Conservation (phyloP, 2,888 invertebrate species). For the Catocala sponsa region DNA sequence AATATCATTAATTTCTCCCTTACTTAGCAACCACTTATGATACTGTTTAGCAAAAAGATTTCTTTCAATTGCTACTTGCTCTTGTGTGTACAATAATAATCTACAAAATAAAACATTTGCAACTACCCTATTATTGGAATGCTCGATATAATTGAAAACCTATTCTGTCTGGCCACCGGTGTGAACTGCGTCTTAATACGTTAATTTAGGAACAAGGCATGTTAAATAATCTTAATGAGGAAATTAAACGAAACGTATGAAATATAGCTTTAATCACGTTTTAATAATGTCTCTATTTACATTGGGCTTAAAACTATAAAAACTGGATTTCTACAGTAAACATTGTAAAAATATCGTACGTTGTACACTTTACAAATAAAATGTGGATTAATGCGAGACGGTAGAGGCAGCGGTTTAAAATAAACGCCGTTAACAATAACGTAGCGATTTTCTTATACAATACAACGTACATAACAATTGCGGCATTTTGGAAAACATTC, state of each 20-base stretch:
- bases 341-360: slow-evolving; percentile 79
- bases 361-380: slow-evolving; percentile 67
- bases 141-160: too few relatives aligned
- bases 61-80: too few relatives aligned
- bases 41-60: too few relatives aligned
- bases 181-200: too few relatives aligned
- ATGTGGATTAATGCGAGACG: slow-evolving; percentile 44
- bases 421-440: slow-evolving; percentile 11
- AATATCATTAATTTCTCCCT: too few relatives aligned
- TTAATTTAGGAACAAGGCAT: too few relatives aligned
- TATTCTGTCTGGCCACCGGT: too few relatives aligned
- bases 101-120: too few relatives aligned
- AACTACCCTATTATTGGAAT: too few relatives aligned
- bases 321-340: slow-evolving; percentile 84
- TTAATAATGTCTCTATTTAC: slow-evolving; percentile 83
- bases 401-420: slow-evolving; percentile 17
- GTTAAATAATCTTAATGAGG: neutral
- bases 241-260: slow-evolving; percentile 66
- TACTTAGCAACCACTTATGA: too few relatives aligned
- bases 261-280: slow-evolving; percentile 87
- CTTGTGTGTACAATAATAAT: too few relatives aligned
- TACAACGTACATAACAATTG: too few relatives aligned
- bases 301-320: slow-evolving; percentile 79
- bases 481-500: neutral
- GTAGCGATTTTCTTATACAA: neutral